A percentile compares a stretch with the other conserved stretches of the same genome.
Evolutionary conservation across 2,888 invertebrate species (phyloP).

Genomic region (Zygogramma bicolorata): DNA sequence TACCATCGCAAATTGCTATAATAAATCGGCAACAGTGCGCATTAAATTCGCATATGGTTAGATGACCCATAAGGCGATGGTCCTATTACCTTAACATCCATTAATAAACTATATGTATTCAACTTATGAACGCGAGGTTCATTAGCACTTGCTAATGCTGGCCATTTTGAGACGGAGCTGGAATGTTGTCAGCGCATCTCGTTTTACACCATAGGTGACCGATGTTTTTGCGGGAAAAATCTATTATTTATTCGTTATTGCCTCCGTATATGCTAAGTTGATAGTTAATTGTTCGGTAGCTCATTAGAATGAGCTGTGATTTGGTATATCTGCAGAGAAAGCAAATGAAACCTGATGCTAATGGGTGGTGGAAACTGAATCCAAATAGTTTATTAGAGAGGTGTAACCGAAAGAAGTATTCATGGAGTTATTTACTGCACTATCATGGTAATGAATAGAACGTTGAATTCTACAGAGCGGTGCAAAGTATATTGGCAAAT

Average conservation of each 20-base stretch:
- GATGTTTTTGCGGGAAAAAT: conserved; percentile 30
- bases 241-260: conserved; percentile 30
- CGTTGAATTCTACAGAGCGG: too few relatives aligned
- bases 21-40: conserved; percentile 44
- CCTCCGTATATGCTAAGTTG: conserved; percentile 7
- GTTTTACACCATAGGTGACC: conserved; percentile 46
- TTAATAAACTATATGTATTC: conserved; percentile 51
- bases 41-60: conserved; percentile 45
- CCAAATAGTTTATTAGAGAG: too few relatives aligned
- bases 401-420: too few relatives aligned
- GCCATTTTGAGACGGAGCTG: conserved; percentile 46
- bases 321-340: background rate
- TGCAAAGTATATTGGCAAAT: too few relatives aligned
- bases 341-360: background rate
- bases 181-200: conserved; percentile 47
- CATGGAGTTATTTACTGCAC: too few relatives aligned
- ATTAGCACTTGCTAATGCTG: conserved; percentile 49
- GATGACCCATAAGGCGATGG: conserved; percentile 45
- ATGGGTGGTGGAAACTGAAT: background rate
- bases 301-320: conserved; percentile 9
- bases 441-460: too few relatives aligned
- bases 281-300: conserved; percentile 19
- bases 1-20: conserved; percentile 36
- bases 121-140: conserved; percentile 48
- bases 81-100: conserved; percentile 49